These are phyloP conservation scores for Meandrusa payeni DNA, from an alignment of 2,888 invertebrate genomes.

Conservation along the genomic window DNA sequence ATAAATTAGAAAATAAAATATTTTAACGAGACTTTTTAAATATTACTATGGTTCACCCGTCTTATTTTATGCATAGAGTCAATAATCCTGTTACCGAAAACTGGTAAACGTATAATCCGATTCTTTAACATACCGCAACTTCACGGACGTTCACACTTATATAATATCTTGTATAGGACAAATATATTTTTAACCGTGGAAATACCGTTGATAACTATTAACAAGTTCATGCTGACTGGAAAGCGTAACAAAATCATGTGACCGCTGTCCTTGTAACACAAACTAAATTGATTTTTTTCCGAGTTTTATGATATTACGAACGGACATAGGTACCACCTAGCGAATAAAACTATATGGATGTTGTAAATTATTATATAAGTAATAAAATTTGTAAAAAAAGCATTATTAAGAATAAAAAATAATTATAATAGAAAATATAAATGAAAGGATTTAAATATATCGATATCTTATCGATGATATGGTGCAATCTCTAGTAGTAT, in stretches of 20 bases:
- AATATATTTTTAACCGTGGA: no score
- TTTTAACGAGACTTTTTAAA: no score
- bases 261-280: slow-evolving; percentile 19
- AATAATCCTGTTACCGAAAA: no score
- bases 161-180: no score
- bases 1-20: no score
- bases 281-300: slow-evolving; percentile 21
- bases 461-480: not conserved
- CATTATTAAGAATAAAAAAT: not conserved
- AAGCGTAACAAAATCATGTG: slow-evolving; percentile 14
- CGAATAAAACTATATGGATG: not conserved
- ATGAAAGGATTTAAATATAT: not conserved
- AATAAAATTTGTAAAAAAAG: no score
- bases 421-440: not conserved
- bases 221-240: not conserved
- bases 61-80: no score
- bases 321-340: not conserved
- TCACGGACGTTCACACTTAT: no score
- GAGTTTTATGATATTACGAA: slow-evolving; percentile 12
- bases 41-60: no score
- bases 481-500: slow-evolving; percentile 7
- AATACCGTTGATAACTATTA: slow-evolving; percentile 1
- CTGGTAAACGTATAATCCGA: no score
- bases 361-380: no score
- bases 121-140: no score